These are phyloP conservation scores for Alligator mississippiensis DNA, from an alignment of 2,113 vertebrate genomes.

Conservation along the genomic window DNA sequence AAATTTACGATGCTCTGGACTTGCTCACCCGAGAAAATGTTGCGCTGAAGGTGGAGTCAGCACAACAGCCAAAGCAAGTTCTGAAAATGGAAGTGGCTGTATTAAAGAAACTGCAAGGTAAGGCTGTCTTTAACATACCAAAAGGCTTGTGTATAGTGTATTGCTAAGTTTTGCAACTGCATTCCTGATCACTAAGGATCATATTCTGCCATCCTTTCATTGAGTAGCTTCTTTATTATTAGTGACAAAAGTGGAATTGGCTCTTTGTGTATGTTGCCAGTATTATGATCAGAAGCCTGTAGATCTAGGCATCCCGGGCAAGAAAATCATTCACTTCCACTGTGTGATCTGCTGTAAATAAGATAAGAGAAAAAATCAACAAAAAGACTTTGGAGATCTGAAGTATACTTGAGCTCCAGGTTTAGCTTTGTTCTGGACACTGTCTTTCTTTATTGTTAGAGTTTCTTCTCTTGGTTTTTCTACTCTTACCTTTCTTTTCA, in stretches of 20 bases:
- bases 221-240: not conserved
- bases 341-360: not conserved
- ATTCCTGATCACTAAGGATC: not conserved
- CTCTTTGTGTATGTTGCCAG: not conserved
- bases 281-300: not conserved
- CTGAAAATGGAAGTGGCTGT: conserved; percentile 99
- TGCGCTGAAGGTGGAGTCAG: conserved; percentile 97
- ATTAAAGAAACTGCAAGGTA: conserved; percentile 98
- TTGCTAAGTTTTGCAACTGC: not conserved
- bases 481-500: not conserved
- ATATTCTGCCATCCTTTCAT: not conserved
- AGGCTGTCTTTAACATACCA: conserved; percentile 35
- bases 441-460: rapidly evolving
- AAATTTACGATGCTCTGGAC: conserved; percentile 98
- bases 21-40: conserved; percentile 92
- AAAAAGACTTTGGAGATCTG: not conserved
- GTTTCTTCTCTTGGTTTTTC: not conserved
- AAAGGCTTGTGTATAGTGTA: not conserved
- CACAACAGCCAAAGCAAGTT: conserved; percentile 98
- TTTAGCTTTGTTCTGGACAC: not conserved
- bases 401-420: not conserved
- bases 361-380: not conserved
- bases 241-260: not conserved
- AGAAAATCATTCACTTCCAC: not conserved
- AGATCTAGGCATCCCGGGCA: not conserved